Conservation (phyloP, 2,888 invertebrate species). For the Rotaria magnacalcarata region DNA sequence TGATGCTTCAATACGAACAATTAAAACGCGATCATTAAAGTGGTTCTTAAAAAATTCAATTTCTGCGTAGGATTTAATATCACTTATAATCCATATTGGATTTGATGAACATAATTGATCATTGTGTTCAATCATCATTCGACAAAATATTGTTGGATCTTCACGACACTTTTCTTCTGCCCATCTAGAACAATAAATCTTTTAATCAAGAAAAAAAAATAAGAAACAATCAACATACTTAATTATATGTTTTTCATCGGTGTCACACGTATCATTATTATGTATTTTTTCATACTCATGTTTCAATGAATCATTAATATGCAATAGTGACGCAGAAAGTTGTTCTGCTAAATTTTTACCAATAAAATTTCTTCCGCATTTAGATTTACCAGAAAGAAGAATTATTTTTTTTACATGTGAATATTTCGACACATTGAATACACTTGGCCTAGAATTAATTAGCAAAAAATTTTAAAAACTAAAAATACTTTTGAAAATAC, state of each 20-base stretch:
- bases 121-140: background rate
- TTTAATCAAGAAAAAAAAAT: background rate
- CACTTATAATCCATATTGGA: background rate
- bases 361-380: constrained; percentile 6
- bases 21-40: background rate
- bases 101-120: background rate
- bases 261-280: background rate
- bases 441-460: background rate
- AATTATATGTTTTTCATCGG: background rate
- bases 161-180: background rate
- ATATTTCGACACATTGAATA: background rate
- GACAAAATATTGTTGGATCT: background rate
- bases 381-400: background rate
- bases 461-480: background rate
- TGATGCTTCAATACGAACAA: background rate
- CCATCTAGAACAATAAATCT: background rate
- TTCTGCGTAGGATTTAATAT: background rate
- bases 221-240: background rate
- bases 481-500: background rate
- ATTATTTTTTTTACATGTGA: background rate
- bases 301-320: background rate
- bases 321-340: background rate
- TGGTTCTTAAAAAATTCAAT: background rate
- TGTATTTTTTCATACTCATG: background rate
- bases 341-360: background rate